Conservation (phyloP, 2,888 invertebrate genomes). For the Lycaena phlaeas region DNA sequence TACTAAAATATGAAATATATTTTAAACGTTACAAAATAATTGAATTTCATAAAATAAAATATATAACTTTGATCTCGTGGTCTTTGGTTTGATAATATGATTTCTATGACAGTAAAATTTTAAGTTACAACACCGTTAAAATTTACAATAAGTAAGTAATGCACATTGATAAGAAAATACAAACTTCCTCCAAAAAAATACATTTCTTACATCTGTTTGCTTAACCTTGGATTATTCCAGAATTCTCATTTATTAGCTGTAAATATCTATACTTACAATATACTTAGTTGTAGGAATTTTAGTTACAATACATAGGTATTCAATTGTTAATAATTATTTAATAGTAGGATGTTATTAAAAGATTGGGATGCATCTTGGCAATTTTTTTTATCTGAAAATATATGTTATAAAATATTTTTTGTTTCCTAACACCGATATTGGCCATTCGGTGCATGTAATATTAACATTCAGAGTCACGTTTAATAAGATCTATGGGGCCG, state of each 20-base stretch:
- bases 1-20: constrained; percentile 4
- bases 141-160: not conserved
- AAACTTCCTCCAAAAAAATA: not conserved
- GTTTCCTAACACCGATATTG: too few species aligned
- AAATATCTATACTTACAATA: not conserved
- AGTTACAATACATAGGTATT: too few species aligned
- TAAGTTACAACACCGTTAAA: not conserved
- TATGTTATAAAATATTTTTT: too few species aligned
- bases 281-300: not conserved
- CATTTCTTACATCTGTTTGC: not conserved
- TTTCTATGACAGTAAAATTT: not conserved
- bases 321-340: too few species aligned
- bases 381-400: too few species aligned
- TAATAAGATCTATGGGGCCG: constrained; percentile 11
- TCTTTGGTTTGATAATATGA: not conserved
- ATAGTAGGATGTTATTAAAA: too few species aligned
- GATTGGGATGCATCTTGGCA: too few species aligned
- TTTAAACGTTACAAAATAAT: constrained; percentile 1
- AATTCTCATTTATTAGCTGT: too few species aligned
- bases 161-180: not conserved
- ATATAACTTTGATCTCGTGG: not conserved
- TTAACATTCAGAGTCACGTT: too few species aligned
- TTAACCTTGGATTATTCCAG: not conserved
- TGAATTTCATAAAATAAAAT: not conserved
- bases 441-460: too few species aligned